Evolutionary conservation across 2,113 vertebrate species (phyloP).

Genomic region (Tamias sibiricus): DNA sequence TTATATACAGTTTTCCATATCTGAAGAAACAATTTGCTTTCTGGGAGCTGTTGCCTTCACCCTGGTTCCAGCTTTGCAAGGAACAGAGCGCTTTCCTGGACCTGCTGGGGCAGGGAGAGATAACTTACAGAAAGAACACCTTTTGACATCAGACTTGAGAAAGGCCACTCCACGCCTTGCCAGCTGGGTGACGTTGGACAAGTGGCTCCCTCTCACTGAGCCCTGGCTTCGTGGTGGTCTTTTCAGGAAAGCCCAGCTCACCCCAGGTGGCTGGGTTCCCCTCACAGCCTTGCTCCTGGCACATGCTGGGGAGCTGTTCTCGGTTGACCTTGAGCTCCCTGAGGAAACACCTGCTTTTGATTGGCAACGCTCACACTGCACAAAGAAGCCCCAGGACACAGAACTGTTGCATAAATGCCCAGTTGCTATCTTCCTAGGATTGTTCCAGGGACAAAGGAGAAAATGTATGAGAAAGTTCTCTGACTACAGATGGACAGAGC

Average conservation of each 20-base stretch:
- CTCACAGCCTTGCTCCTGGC: background rate
- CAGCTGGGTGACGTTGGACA: background rate
- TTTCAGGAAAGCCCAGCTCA: background rate
- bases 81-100: background rate
- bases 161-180: accelerated
- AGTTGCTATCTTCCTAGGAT: background rate
- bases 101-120: background rate
- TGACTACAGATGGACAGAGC: background rate
- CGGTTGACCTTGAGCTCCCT: background rate
- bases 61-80: background rate
- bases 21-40: background rate
- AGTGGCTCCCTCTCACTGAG: background rate
- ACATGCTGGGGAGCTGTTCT: background rate
- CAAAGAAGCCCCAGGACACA: background rate
- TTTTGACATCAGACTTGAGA: background rate
- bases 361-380: accelerated
- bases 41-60: background rate
- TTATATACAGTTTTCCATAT: background rate
- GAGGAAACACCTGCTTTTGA: background rate
- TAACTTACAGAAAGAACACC: accelerated
- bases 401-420: background rate
- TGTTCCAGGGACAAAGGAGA: background rate
- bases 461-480: background rate
- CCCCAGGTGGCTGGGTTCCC: too few species aligned
- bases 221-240: background rate